Evolutionary conservation across 2,797 vertebrate species (phyloP), one percentile per base, ranked within the genome.

Genomic region (Denticeps clupeoides): DNA sequence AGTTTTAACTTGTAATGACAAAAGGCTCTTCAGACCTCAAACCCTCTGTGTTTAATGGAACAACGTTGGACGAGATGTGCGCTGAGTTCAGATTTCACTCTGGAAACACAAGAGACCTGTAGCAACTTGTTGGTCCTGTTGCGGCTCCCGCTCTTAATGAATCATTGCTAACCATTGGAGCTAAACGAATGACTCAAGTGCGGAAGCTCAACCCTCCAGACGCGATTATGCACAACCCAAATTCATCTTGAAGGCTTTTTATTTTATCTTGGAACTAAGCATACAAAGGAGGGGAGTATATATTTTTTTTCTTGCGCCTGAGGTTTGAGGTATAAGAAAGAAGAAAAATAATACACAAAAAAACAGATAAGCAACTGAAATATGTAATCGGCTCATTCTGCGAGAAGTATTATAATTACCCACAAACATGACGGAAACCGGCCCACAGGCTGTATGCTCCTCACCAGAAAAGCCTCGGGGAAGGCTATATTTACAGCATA

Each of bases 341-440:
- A 11, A 24, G 24, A 35, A 25, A 10, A 25, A n/a, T 9, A 18
- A 21, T 23, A 13, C 12, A 4, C 9, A 47, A 21, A 10, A 49
- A 1, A 18, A 24, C 12, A 15, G 19, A 33, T 25, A 28, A 16
- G 8, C 6, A 13, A 21, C 16, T 18, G 35, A 40, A 29, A 40
- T 38, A 48, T 41, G 33, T 49, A 47, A 55, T 58, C 37, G 27
- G 28, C 23, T 51, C 15, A 45, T 51, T 59, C 51, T 45, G 56
- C 35, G 41, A 45, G 51, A 45, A 51, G 41, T 42, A 49, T 52
- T 46, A 32, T 46, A 55, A 51, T 55, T 55, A 52, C 15, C 44
- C 38, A 31, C 43, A 54, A 41, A 31, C 32, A 40, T 51, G 55
- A 47, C 31, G 22, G 42, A 62, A 32, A 53, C 28, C 22, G 45